Evolutionary conservation across 2,113 vertebrate genomes (phyloP).

Genomic region (Chascanopsetta lugubris): DNA sequence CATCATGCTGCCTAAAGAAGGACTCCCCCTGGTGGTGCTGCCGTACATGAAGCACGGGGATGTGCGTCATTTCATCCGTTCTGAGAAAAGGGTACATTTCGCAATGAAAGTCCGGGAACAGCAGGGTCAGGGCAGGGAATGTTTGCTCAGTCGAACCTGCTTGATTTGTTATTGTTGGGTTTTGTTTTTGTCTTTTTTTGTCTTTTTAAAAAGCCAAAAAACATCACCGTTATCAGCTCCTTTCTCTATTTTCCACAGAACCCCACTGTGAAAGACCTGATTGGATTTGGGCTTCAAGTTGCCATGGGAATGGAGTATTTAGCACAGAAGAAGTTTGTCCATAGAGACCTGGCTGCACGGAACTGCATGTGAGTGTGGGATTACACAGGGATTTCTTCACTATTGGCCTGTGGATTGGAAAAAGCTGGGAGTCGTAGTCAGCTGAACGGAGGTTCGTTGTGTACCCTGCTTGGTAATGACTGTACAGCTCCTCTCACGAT

Average conservation of each 20-base stretch:
- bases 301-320: slow-evolving; percentile 96
- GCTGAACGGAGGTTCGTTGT: not conserved
- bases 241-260: slow-evolving; percentile 77
- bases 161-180: too few species aligned
- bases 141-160: not conserved
- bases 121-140: not conserved
- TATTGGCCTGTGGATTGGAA: not conserved
- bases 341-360: slow-evolving; percentile 93
- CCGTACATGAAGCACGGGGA: slow-evolving; percentile 96
- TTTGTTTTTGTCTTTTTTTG: too few species aligned
- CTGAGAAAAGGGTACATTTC: slow-evolving; percentile 84
- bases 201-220: not conserved
- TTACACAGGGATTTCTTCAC: not conserved
- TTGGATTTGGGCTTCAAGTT: slow-evolving; percentile 95
- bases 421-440: not conserved
- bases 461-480: not conserved
- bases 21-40: slow-evolving; percentile 90
- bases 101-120: not conserved
- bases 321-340: slow-evolving; percentile 93
- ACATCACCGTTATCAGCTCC: not conserved
- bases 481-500: too few species aligned
- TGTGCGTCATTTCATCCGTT: slow-evolving; percentile 91
- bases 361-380: slow-evolving; percentile 95
- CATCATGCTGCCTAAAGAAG: slow-evolving; percentile 87
- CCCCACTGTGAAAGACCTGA: slow-evolving; percentile 94